Conservation (phyloP, 2,797 vertebrate genomes). For the Chiloscyllium punctatum region DNA sequence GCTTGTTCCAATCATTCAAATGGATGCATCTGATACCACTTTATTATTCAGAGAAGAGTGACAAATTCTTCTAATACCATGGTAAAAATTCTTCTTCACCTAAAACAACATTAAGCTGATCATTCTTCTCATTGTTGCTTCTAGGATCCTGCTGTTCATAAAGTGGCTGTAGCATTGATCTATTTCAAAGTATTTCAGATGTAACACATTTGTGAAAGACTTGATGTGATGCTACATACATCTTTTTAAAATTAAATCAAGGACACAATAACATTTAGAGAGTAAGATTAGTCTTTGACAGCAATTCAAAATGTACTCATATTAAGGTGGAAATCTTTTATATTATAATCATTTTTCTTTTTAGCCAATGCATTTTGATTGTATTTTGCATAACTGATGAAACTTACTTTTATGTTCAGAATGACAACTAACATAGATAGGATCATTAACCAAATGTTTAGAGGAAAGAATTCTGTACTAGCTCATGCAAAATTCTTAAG, state of each 20-base stretch:
- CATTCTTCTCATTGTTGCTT: background rate
- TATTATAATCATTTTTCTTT: background rate
- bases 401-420: background rate
- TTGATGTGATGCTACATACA: background rate
- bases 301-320: background rate
- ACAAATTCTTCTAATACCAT: background rate
- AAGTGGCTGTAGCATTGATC: background rate
- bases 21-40: background rate
- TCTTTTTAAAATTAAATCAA: background rate
- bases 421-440: background rate
- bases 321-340: background rate
- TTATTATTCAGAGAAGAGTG: background rate
- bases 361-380: background rate
- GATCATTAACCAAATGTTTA: background rate
- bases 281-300: background rate
- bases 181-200: background rate
- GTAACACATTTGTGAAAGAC: background rate
- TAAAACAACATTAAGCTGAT: background rate
- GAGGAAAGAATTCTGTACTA: background rate
- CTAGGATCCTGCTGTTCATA: background rate
- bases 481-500: too few relatives aligned
- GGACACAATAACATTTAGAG: background rate
- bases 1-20: background rate
- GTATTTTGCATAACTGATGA: background rate
- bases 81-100: background rate